A percentile compares a stretch with the other conserved stretches of the same genome.
Evolutionary conservation across 2,113 vertebrate species (phyloP).

Genomic region (Dendrocopos noguchii): DNA sequence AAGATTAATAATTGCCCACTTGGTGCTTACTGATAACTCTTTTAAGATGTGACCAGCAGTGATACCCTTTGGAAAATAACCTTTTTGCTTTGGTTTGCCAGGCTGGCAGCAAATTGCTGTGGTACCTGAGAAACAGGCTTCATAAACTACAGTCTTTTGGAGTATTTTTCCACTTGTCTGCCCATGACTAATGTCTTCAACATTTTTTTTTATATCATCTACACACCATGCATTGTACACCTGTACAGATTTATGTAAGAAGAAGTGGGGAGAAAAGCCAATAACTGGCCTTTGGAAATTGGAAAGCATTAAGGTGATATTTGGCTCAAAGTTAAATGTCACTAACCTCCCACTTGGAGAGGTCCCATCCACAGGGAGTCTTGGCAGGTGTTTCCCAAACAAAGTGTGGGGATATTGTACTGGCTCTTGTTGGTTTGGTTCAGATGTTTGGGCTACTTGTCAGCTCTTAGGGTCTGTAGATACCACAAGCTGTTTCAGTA

Average conservation of each 20-base stretch:
- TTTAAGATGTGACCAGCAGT: background rate
- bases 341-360: background rate
- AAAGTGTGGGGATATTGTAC: background rate
- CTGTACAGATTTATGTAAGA: background rate
- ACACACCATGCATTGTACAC: rapidly evolving
- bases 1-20: background rate
- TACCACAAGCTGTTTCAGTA: background rate
- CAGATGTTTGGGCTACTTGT: background rate
- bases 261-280: background rate
- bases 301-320: background rate
- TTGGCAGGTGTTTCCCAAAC: background rate
- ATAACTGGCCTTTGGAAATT: background rate
- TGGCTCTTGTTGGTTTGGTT: background rate
- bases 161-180: background rate
- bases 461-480: background rate
- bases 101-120: background rate
- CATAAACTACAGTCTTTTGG: background rate
- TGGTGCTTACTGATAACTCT: background rate
- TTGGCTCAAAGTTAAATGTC: background rate
- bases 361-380: background rate
- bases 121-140: background rate
- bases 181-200: background rate
- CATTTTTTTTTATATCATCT: background rate
- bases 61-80: background rate
- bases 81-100: background rate